Base-by-base conservation (phyloP, 2,113 vertebrate species). In the Typhlomys cinereus region DNA sequence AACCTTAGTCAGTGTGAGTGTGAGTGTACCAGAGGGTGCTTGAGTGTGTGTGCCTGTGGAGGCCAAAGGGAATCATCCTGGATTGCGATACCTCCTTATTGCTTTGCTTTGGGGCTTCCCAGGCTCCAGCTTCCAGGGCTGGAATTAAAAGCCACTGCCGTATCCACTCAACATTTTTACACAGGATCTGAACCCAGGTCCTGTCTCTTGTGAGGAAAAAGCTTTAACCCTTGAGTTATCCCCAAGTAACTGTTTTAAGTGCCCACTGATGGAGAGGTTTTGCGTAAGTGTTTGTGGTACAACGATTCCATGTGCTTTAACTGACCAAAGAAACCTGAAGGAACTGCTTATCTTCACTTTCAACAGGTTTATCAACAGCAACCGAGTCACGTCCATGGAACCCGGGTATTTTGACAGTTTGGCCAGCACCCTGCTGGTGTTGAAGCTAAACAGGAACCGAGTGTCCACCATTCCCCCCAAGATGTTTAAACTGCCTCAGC, bases 401-500 rank as follows among this genome's bases (percentile, higher is more conserved):
- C 97, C 98, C 0, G 99, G 99, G 92, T 98, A 98, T 95, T 99
- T 99, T 96, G 98, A 98, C 96, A 99, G 98, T 95, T 98, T 99
- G 97, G 99, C 99, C 70, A 96, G 76, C 93, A 98, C 98, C 13
- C 98, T 99, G 87, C 98, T 99, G 98, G 97, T 99, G 59, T 97
- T 99, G 81, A 98, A 98, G 70, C 98, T 99, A 90, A 99, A 99
- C 97, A 98, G 98, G 95, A 99, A 99, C 97, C 99, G 98, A 21
- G 98, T 99, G 80, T 98, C 98, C 90, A 70, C 97, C 85, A 97
- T 99, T 88, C 99, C 99, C 7, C 98, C 99, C 88, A 99, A 99
- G 98, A 99, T 99, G 98, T 99, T 99, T 97, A 98, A 99, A 94
- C 98, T 99, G 57, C 98, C 99, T 91, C 98, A 99, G 92, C 98